Evolutionary conservation across 2,113 vertebrate genomes (phyloP).

Genomic region (Amblyornis subalaris): DNA sequence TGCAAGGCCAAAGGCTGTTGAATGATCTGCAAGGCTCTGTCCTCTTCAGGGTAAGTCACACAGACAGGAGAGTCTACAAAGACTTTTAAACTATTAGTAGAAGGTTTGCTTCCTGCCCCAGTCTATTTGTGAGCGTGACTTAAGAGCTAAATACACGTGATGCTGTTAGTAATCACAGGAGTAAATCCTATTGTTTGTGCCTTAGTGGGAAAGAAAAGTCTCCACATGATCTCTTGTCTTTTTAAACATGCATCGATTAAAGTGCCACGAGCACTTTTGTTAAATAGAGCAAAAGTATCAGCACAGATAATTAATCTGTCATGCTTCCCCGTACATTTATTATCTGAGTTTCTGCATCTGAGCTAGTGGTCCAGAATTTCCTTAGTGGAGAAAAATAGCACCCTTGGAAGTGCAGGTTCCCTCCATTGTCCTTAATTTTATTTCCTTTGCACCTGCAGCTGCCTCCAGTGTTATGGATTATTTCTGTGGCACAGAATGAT

Average conservation of each 20-base stretch:
- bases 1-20: background rate
- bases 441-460: background rate
- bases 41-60: background rate
- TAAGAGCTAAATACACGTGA: background rate
- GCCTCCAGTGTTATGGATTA: fast-evolving
- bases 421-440: background rate
- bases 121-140: background rate
- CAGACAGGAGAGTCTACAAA: background rate
- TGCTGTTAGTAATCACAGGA: background rate
- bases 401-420: background rate
- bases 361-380: background rate
- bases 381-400: background rate
- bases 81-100: background rate
- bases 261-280: background rate
- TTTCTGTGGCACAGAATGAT: background rate
- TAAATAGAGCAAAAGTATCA: background rate
- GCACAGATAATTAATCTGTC: background rate
- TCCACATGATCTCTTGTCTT: background rate
- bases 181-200: background rate
- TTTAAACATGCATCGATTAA: background rate
- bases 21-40: background rate
- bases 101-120: background rate
- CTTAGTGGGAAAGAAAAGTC: background rate
- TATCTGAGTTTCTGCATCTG: background rate
- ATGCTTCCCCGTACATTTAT: background rate